Evolutionary conservation across 2,797 vertebrate genomes (phyloP), one percentile per base, ranked within the genome.

Genomic region (Bradypodion pumilum): DNA sequence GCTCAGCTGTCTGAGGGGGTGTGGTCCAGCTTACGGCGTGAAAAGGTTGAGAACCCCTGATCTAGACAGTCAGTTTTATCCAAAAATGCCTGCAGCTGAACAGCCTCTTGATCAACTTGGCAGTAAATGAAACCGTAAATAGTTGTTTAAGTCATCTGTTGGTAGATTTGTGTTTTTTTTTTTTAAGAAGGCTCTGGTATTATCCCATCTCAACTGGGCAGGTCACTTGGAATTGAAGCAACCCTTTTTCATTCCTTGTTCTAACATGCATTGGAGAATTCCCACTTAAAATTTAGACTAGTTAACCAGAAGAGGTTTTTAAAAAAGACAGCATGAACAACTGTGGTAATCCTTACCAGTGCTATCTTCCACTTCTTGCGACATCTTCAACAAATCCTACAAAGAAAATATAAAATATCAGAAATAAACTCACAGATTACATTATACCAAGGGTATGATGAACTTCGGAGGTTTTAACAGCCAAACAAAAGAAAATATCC

Each of bases 281-380:
- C 49, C 74, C 77, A 12, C 25, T 10, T 29, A 44, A 2, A 29
- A 2, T 68, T 42, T 40, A 68, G 4, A 35, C 25, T 12, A 63
- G 75, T 6, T 60, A 65, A 65, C 25, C 42, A 66, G 19, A 32
- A 66, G 52, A 78, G 44, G 65, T n/a, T n/a, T 52, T 40, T 35
- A 60, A 59, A 52, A n/a, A 2, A 42, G 6, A 0, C 1, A 12
- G 13, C 23, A 42, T 49, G 23, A 7, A 56, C 0, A 75, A 0
- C 56, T 0, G 3, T 3, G 46, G 3, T 25, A 0, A 0, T 69
- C 92, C 94, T 92, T 90, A 94, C 94, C 92, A 1, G 86, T 0
- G 23, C 16, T 92, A 72, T 94, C 93, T 59, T 94, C 94, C 88
- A 88, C 91, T 70, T 69, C 86, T 87, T 88, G 90, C 77, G 46